Evolutionary conservation across 1,140 invertebrate genomes (phyloP).

Genomic region (Halictus rubicundus): DNA sequence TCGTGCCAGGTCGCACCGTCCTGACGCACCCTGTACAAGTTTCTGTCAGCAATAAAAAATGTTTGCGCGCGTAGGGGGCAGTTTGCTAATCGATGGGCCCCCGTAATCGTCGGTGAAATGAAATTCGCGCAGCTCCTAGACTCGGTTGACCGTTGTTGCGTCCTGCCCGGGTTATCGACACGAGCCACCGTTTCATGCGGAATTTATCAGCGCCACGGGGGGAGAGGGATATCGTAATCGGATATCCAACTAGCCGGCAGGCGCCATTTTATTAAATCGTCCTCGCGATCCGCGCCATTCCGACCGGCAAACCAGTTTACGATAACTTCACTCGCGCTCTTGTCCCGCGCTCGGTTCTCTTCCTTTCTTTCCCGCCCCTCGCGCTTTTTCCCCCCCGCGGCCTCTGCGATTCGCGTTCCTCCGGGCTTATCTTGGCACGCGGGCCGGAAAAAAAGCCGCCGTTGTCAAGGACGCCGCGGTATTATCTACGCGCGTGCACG

Average conservation of each 20-base stretch:
- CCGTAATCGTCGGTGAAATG: too few species aligned
- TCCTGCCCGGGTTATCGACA: conserved; percentile 52
- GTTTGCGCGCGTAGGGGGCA: too few species aligned
- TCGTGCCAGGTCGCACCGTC: too few species aligned
- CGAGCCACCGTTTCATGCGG: conserved; percentile 57
- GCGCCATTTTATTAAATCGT: conserved; percentile 67
- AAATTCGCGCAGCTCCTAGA: neutral
- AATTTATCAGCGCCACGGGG: conserved; percentile 56
- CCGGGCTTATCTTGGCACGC: conserved; percentile 27
- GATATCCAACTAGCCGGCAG: conserved; percentile 43
- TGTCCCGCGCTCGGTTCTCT: conserved; percentile 13
- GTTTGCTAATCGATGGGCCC: too few species aligned
- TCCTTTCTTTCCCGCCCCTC: neutral
- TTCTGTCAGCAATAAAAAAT: too few species aligned
- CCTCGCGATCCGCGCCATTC: conserved; percentile 39
- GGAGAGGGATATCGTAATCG: conserved; percentile 67
- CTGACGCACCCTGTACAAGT: too few species aligned
- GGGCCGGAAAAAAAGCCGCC: conserved; percentile 56
- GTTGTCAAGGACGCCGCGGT: conserved; percentile 67
- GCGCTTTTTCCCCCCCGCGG: neutral
- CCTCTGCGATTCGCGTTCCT: conserved; percentile 14
- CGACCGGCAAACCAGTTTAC: conserved; percentile 71
- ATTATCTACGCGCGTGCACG: conserved; percentile 45
- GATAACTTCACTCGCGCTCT: conserved; percentile 65
- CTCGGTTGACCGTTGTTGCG: neutral